These are phyloP conservation scores for Progne subis DNA, from an alignment of 2,113 vertebrate species.

Conservation along the genomic window DNA sequence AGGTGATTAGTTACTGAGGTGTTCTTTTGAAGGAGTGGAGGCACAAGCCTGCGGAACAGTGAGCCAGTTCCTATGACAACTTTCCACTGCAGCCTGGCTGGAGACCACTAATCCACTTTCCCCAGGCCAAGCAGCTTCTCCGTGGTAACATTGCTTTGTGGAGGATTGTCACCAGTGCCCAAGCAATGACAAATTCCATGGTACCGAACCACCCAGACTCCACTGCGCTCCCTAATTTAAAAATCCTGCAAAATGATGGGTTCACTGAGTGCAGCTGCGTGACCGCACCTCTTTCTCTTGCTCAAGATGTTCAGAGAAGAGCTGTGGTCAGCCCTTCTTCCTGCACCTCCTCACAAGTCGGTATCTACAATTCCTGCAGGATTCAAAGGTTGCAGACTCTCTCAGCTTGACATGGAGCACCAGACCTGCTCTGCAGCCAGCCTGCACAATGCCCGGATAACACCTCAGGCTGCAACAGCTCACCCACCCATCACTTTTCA, in stretches of 20 bases:
- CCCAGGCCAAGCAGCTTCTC: not conserved
- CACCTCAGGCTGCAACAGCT: not conserved
- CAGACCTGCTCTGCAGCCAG: not conserved
- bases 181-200: not conserved
- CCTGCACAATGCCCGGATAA: not conserved
- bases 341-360: not conserved
- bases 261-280: accelerated
- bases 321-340: not conserved
- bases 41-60: not conserved
- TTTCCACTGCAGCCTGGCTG: constrained; percentile 44
- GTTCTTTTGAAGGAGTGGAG: not conserved
- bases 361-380: not conserved
- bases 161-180: not conserved
- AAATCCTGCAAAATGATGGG: not conserved
- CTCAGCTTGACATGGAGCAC: not conserved
- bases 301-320: not conserved
- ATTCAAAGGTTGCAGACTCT: not conserved
- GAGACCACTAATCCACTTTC: not conserved
- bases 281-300: not conserved
- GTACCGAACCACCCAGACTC: not conserved
- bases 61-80: constrained; percentile 50
- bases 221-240: not conserved
- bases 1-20: not conserved
- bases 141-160: not conserved
- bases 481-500: not conserved